A percentile compares a stretch with the other conserved stretches of the same genome.
Evolutionary conservation across 2,113 vertebrate genomes (phyloP).

Genomic region (Pycnonotus jocosus): DNA sequence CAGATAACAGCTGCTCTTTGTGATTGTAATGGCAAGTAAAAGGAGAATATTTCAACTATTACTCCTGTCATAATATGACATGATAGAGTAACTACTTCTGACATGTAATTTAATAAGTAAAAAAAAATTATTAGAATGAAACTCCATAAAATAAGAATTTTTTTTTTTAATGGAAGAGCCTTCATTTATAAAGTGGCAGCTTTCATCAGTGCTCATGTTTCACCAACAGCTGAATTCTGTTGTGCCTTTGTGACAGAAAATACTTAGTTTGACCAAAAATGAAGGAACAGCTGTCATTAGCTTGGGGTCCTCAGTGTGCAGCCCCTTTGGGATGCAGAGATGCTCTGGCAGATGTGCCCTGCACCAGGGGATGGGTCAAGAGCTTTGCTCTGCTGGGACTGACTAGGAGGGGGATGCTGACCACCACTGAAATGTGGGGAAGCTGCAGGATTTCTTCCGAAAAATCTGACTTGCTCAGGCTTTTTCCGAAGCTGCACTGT

Average conservation of each 20-base stretch:
- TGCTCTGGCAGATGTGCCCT: background rate
- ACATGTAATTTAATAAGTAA: conserved; percentile 1
- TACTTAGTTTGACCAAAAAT: background rate
- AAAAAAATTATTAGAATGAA: conserved; percentile 14
- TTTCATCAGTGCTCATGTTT: background rate
- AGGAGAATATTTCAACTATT: conserved; percentile 26
- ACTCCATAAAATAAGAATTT: background rate
- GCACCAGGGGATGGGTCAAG: fast-evolving
- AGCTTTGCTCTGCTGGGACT: background rate
- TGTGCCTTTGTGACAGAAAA: background rate
- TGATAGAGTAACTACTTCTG: conserved; percentile 22
- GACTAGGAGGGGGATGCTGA: background rate
- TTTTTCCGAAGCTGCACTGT: background rate
- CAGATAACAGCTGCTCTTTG: conserved; percentile 36
- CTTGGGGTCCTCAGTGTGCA: background rate
- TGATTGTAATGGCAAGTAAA: conserved; percentile 44
- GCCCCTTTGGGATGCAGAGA: background rate
- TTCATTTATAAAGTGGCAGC: background rate
- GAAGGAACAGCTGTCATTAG: background rate
- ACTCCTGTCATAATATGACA: conserved; percentile 55
- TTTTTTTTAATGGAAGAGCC: background rate
- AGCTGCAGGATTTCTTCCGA: background rate
- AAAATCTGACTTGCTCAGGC: background rate
- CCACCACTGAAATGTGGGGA: background rate
- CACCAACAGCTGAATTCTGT: background rate